Evolutionary conservation across 1,140 invertebrate species (phyloP).

Genomic region (Magallana gigas): DNA sequence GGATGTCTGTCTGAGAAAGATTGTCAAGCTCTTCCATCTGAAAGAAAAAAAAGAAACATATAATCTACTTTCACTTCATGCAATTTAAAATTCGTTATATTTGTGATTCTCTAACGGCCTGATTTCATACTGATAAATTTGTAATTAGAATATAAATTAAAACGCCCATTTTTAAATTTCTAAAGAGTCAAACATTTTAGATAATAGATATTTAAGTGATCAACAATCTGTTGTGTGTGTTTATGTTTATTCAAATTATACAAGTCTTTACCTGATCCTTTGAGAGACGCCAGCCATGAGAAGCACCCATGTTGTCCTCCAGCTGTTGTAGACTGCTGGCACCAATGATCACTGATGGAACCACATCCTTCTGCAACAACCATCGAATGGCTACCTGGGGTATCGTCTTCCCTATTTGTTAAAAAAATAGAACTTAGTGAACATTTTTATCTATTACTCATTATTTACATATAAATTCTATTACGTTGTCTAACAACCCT

Average conservation of each 20-base stretch:
- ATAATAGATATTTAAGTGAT: not conserved
- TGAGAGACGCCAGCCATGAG: slow-evolving; percentile 68
- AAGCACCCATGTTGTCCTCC: slow-evolving; percentile 74
- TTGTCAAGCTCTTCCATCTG: slow-evolving; percentile 55
- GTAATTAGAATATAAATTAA: no score
- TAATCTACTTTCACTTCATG: no score
- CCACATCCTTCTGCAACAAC: slow-evolving; percentile 73
- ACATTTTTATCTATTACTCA: not conserved
- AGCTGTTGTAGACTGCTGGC: slow-evolving; percentile 71
- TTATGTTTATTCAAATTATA: not conserved
- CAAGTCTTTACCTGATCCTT: slow-evolving; percentile 64
- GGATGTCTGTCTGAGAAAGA: slow-evolving; percentile 37
- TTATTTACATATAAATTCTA: no score
- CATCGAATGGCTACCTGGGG: slow-evolving; percentile 74
- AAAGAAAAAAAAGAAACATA: not conserved
- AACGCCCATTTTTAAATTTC: not conserved
- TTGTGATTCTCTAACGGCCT: not conserved
- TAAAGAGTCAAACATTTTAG: not conserved
- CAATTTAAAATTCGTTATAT: not conserved
- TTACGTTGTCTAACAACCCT: no score
- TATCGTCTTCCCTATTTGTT: slow-evolving; percentile 61
- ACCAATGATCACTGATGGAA: slow-evolving; percentile 75
- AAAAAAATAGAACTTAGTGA: not conserved
- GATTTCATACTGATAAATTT: not conserved
- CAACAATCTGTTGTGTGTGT: not conserved